Conservation (phyloP, 1,140 invertebrate genomes). For the Diorhabda sublineata region DNA sequence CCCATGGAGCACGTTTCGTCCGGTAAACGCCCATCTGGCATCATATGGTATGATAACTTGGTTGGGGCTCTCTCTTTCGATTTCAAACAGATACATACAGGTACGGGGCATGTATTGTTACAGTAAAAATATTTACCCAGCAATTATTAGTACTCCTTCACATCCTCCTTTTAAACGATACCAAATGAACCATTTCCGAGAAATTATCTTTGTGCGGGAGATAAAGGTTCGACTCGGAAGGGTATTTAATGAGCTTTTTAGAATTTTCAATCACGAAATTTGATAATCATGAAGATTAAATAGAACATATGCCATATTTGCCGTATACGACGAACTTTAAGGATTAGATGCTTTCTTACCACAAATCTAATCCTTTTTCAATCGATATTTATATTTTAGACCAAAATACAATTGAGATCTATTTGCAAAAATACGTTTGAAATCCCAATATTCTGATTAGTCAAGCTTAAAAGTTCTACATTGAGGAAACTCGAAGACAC, state of each 20-base stretch:
- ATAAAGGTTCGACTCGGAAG: neutral
- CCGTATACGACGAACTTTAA: no score
- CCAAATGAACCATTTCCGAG: conserved; percentile 15
- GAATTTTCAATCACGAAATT: no score
- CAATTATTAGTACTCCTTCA: conserved; percentile 38
- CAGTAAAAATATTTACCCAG: conserved; percentile 43
- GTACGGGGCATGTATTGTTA: conserved; percentile 31
- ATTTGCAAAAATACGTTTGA: no score
- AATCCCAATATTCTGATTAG: no score
- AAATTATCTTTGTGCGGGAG: neutral
- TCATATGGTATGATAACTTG: conserved; percentile 40
- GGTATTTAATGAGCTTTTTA: neutral
- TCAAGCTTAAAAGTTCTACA: no score
- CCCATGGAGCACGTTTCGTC: conserved; percentile 37
- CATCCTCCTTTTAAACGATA: conserved; percentile 24
- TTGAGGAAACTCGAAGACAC: no score
- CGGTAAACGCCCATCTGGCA: conserved; percentile 32
- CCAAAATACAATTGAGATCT: no score
- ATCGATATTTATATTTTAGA: no score
- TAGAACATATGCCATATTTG: no score
- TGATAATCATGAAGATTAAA: no score
- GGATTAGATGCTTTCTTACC: no score
- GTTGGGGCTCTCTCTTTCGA: conserved; percentile 16
- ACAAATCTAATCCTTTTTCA: no score
- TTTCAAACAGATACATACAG: conserved; percentile 16